A percentile compares a stretch with the other conserved stretches of the same genome.
These are phyloP conservation scores for Bostrychus sinensis DNA, from an alignment of 2,113 vertebrate genomes.

Conservation along the genomic window DNA sequence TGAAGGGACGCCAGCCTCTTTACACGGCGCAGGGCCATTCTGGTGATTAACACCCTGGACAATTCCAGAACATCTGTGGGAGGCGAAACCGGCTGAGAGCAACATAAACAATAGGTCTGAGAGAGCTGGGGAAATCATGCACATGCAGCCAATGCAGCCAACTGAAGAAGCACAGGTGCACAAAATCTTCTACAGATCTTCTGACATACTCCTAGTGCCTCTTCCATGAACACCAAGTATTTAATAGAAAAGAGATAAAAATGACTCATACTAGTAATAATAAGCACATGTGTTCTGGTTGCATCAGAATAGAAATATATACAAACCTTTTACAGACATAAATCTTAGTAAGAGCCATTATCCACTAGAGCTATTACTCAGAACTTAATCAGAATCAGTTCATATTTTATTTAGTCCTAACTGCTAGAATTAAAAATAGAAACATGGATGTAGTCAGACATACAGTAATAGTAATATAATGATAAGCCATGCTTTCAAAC, in stretches of 20 bases:
- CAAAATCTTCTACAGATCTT: conserved; percentile 5
- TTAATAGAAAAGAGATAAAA: background rate
- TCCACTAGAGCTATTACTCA: too few species aligned
- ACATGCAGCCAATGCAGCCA: conserved; percentile 16
- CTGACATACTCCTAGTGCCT: background rate
- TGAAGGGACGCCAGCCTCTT: conserved; percentile 54
- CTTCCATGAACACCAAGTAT: background rate
- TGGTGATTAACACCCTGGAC: conserved; percentile 73
- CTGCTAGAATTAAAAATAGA: too few species aligned
- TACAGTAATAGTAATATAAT: too few species aligned
- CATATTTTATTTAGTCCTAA: too few species aligned
- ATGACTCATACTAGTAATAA: background rate
- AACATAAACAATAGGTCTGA: conserved; percentile 63
- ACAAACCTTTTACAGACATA: too few species aligned
- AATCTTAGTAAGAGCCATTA: too few species aligned
- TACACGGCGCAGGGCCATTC: conserved; percentile 49
- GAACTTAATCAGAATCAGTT: too few species aligned
- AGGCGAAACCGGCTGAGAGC: conserved; percentile 58
- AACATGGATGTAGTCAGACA: too few species aligned
- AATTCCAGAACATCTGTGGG: conserved; percentile 74
- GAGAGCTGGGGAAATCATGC: conserved; percentile 58
- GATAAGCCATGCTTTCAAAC: too few species aligned
- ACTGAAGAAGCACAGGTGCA: background rate
- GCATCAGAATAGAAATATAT: too few species aligned
- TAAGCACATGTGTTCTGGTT: too few species aligned